Percentiles rank a stretch among this genome's conserved stretches.
phyloP scores from a whole-genome alignment of 1,140 invertebrate genomes.

The Daktulosphaira vitifoliae region DNA sequence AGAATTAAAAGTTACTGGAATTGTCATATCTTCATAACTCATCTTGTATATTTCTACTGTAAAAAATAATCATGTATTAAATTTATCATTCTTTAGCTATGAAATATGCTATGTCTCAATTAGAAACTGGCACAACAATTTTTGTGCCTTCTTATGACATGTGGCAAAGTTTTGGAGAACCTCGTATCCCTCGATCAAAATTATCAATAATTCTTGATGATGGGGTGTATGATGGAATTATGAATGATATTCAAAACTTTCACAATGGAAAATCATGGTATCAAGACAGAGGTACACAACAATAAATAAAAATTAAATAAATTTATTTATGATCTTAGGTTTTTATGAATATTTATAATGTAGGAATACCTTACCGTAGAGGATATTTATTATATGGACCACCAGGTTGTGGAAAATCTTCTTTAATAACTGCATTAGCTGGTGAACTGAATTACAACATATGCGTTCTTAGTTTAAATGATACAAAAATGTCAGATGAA shows the following conservation, averaged over 20 bases:
- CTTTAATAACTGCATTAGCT: background rate
- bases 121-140: background rate
- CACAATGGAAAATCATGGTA: background rate
- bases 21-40: no score
- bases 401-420: background rate
- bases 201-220: background rate
- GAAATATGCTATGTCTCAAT: background rate
- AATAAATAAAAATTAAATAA: no score
- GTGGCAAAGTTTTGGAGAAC: background rate
- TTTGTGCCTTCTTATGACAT: background rate
- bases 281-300: background rate
- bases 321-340: no score
- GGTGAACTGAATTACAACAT: background rate
- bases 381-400: background rate
- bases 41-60: no score
- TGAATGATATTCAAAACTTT: background rate
- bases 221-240: background rate
- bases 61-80: no score
- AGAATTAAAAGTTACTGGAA: no score
- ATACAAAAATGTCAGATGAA: background rate
- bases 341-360: no score
- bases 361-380: constrained; percentile 6
- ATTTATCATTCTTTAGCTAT: background rate
- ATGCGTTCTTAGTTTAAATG: background rate
- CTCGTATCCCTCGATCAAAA: background rate